Evolutionary conservation across 2,113 vertebrate species (phyloP).

Genomic region (Lagopus leucura): DNA sequence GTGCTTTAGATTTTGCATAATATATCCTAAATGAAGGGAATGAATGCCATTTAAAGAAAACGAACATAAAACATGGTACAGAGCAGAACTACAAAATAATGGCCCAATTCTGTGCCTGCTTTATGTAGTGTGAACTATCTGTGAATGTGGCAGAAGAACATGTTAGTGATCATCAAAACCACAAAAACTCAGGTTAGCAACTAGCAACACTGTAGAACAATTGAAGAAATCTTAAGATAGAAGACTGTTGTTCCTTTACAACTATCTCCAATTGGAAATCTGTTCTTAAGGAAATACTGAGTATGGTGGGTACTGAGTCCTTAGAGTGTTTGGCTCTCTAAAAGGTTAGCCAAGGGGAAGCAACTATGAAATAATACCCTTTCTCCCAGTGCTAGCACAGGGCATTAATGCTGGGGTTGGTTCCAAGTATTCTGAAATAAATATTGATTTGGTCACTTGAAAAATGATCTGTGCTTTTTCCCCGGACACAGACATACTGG

Average conservation of each 20-base stretch:
- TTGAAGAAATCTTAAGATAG: not conserved
- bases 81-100: not conserved
- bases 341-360: not conserved
- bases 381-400: not conserved
- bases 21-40: not conserved
- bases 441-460: not conserved
- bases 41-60: not conserved
- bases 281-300: conserved; percentile 14
- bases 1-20: not conserved
- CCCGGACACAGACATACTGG: not conserved
- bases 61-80: not conserved
- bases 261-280: not conserved
- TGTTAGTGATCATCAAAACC: not conserved
- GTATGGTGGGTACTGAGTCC: not conserved
- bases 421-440: not conserved
- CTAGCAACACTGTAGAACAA: not conserved
- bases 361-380: not conserved
- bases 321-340: not conserved
- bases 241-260: conserved; percentile 6
- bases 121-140: not conserved
- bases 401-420: not conserved
- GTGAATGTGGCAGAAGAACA: not conserved
- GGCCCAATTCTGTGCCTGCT: not conserved
- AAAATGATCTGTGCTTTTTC: not conserved
- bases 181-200: not conserved